Evolutionary conservation across 2,113 vertebrate species (phyloP).

Genomic region (Verasper variegatus): DNA sequence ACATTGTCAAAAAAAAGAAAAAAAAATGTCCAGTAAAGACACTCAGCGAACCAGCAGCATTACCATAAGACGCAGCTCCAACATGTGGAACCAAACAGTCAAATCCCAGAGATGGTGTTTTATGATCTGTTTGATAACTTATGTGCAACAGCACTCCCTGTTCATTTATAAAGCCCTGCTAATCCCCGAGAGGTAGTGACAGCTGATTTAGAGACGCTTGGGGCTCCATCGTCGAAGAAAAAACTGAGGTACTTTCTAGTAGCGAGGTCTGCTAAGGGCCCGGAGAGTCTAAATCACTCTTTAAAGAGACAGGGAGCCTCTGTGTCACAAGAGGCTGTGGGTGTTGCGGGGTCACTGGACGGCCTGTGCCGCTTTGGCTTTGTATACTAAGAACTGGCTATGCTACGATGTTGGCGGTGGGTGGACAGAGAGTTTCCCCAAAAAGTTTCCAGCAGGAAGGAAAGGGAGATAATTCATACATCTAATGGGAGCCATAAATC

Average conservation of each 20-base stretch:
- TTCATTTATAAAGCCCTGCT: constrained; percentile 69
- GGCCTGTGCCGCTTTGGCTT: constrained; percentile 16
- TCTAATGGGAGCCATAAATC: constrained; percentile 94
- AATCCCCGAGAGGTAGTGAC: constrained; percentile 69
- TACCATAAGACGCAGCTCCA: constrained; percentile 54
- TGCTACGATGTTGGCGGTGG: not conserved
- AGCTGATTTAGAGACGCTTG: constrained; percentile 69
- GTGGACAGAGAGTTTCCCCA: constrained; percentile 84
- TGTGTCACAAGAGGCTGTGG: constrained; percentile 59
- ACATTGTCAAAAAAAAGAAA: not conserved
- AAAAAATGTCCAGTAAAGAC: constrained; percentile 20
- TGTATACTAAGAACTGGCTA: not conserved
- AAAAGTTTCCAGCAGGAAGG: constrained; percentile 89
- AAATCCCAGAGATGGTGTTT: constrained; percentile 71
- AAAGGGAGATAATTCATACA: constrained; percentile 93
- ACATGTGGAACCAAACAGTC: constrained; percentile 68
- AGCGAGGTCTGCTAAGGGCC: constrained; percentile 77
- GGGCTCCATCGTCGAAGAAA: constrained; percentile 65
- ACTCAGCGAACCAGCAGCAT: constrained; percentile 32
- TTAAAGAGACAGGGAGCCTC: constrained; percentile 85
- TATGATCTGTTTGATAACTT: constrained; percentile 76
- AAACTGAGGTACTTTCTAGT: constrained; percentile 63
- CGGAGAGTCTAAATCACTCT: constrained; percentile 86
- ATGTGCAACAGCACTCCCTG: constrained; percentile 67
- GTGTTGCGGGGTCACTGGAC: constrained; percentile 47